Percentiles rank a stretch among this genome's conserved stretches.
phyloP scores from a whole-genome alignment of 2,797 vertebrate genomes.

The Kryptolebias ocellatus region DNA sequence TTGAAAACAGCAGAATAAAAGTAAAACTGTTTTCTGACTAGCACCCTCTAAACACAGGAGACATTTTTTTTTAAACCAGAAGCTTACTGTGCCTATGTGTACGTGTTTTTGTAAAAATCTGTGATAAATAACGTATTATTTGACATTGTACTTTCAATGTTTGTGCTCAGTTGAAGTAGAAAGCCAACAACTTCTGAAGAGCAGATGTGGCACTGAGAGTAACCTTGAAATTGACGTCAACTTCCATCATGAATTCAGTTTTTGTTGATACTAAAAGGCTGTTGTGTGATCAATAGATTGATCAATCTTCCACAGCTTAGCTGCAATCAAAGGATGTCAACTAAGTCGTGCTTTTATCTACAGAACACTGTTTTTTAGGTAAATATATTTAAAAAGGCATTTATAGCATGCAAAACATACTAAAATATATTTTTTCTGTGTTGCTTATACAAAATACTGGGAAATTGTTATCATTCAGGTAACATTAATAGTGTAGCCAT shows the following conservation, averaged over 20 bases:
- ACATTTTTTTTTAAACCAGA: no score
- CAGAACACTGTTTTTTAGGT: slow-evolving; percentile 1
- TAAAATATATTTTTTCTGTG: not conserved
- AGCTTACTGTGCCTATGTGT: no score
- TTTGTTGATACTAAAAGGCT: slow-evolving; percentile 9
- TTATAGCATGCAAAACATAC: not conserved
- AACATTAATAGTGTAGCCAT: slow-evolving; percentile 12
- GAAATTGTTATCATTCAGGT: slow-evolving; percentile 21
- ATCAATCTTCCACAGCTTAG: not conserved
- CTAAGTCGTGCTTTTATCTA: slow-evolving; percentile 10
- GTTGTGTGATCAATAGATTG: not conserved
- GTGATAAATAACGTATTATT: no score
- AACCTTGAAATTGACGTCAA: no score
- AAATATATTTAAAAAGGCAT: not conserved
- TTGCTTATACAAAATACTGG: slow-evolving; percentile 17
- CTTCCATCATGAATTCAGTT: not conserved
- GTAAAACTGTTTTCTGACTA: no score
- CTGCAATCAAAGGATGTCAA: slow-evolving; percentile 10
- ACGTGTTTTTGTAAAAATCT: no score
- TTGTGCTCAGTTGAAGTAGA: no score
- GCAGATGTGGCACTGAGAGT: no score
- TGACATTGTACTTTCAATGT: no score
- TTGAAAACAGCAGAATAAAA: no score
- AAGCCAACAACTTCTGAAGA: no score
- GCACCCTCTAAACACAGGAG: no score